Conservation (phyloP, 2,113 vertebrate genomes). For the Microtus ochrogaster region DNA sequence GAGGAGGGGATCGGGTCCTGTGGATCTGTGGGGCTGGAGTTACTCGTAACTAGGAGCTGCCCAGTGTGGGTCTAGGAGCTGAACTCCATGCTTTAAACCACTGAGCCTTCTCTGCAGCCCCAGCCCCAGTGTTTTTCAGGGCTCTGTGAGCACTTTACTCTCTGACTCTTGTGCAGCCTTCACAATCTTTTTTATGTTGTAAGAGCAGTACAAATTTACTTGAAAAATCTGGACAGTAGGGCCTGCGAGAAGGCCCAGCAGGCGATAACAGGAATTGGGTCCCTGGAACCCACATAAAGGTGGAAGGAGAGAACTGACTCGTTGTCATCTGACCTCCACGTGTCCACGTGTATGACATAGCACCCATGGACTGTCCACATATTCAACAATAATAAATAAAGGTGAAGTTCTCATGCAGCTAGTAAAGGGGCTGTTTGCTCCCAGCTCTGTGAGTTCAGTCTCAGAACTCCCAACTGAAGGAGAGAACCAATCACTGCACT, state of each 20-base stretch:
- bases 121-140: background rate
- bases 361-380: background rate
- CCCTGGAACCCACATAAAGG: background rate
- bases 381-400: background rate
- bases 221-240: conserved; percentile 42
- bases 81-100: background rate
- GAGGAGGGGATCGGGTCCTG: background rate
- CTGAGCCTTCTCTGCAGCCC: background rate
- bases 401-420: background rate
- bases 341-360: background rate
- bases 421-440: background rate
- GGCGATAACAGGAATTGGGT: background rate
- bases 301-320: background rate
- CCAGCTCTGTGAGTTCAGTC: background rate
- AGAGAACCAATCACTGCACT: background rate
- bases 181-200: conserved; percentile 10
- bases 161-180: background rate
- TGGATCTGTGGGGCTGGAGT: background rate
- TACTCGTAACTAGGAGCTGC: background rate
- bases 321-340: background rate
- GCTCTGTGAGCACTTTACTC: background rate
- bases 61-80: background rate
- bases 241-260: background rate
- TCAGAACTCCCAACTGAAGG: background rate
- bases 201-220: background rate